Base-by-base conservation (phyloP, 1,140 invertebrate species). In the Eumaeus atala region DNA sequence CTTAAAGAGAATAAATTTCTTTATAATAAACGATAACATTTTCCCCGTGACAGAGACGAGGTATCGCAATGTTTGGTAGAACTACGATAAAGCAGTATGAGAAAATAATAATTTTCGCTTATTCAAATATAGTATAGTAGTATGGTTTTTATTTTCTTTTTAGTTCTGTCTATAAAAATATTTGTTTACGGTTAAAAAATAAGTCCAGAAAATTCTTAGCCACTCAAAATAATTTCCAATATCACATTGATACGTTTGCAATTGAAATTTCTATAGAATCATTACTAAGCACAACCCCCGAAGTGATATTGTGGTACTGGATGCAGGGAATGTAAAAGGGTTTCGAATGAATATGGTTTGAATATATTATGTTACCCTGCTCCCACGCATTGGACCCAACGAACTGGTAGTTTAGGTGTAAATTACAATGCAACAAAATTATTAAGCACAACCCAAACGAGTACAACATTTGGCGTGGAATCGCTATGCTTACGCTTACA, bases 341-440 rank as follows among this genome's bases (percentile, higher is more conserved):
- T 44, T 44, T n/a, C 40, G 12, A 44, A 44, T 18, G 40, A 44
- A 44, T 44, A 16, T 9, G 40, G 14, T 44, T 44, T 44, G 40
- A 44, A 44, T 44, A 44, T 16, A 44, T 44, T 44, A 44, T 6
- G 6, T 9, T 1, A 14, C 17, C 0, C 12, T 14, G 2, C 14
- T 44, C 16, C 9, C 14, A 44, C 21, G 16, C 9, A 14, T 17
- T 44, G n/a, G 1, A 44, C 40, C 40, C 4, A 16, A 44, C 0
- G 0, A 16, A 0, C 10, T 17, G 14, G 14, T 18, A 1, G 9
- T 6, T 44, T 16, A 17, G 40, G 10, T 3, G 9, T 9, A 17
- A 6, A 44, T 44, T 6, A 14, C 16, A 16, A 3, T 3, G 8
- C 12, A 16, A 14, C 4, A 16, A 14, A 17, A 17, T 2, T 44